Evolutionary conservation across 2,113 vertebrate species (phyloP).

Genomic region (Proteles cristata): DNA sequence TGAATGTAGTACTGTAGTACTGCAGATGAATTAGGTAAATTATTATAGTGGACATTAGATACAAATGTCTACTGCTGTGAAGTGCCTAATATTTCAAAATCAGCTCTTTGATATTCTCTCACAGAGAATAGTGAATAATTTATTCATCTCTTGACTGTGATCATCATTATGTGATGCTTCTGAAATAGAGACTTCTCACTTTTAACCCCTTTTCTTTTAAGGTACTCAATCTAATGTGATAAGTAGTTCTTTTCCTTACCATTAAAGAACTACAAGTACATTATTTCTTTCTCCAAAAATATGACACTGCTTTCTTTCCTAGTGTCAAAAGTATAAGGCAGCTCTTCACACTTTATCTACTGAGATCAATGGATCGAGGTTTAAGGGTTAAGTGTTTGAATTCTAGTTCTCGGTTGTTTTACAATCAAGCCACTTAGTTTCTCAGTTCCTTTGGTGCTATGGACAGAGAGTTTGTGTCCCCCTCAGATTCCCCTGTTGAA

Average conservation of each 20-base stretch:
- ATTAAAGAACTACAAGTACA: background rate
- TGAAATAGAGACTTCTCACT: constrained; percentile 4
- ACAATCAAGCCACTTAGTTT: background rate
- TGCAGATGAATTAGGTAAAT: background rate
- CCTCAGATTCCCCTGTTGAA: background rate
- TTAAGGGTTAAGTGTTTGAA: background rate
- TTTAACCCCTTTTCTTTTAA: constrained; percentile 33
- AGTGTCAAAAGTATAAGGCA: background rate
- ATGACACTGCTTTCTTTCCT: background rate
- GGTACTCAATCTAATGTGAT: background rate
- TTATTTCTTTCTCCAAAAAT: background rate
- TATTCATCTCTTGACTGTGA: constrained; percentile 45
- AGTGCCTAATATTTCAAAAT: constrained; percentile 57
- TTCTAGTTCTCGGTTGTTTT: background rate
- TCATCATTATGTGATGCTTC: background rate
- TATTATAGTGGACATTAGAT: constrained; percentile 9
- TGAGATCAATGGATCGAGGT: too few species aligned
- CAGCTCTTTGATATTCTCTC: constrained; percentile 60
- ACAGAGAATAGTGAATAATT: constrained; percentile 60
- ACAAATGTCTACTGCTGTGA: constrained; percentile 22
- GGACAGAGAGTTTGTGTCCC: background rate
- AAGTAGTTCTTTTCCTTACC: background rate
- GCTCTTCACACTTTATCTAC: background rate
- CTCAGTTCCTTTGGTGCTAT: background rate
- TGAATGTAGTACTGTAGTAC: background rate